Evolutionary conservation across 2,113 vertebrate genomes (phyloP).

Genomic region (Vicugna pacos): DNA sequence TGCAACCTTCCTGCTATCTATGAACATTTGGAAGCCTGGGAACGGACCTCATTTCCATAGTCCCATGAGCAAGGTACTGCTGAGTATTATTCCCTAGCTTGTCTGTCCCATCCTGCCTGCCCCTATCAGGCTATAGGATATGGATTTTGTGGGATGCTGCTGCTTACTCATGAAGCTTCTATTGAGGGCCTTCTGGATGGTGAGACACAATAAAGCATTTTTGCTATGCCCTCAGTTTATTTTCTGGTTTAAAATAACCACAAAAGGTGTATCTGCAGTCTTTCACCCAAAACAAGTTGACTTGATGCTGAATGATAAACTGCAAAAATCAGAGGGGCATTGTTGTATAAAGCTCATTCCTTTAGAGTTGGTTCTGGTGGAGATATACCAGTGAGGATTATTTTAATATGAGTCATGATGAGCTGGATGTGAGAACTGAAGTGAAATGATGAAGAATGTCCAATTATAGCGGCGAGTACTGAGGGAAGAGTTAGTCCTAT

Average conservation of each 20-base stretch:
- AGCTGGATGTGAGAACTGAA: background rate
- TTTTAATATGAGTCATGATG: background rate
- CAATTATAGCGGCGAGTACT: background rate
- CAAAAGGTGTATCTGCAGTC: background rate
- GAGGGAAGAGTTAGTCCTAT: background rate
- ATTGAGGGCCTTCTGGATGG: background rate
- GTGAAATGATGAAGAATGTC: background rate
- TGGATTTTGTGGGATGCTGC: background rate
- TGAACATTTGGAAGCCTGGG: background rate
- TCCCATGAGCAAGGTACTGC: background rate
- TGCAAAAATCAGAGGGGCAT: background rate
- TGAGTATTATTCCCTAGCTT: background rate
- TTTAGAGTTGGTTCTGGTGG: background rate
- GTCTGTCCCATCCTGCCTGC: no score
- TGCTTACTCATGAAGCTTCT: background rate
- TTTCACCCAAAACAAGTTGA: background rate
- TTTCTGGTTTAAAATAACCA: background rate
- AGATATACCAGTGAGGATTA: background rate
- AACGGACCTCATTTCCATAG: background rate
- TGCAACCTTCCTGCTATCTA: background rate
- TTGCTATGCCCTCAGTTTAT: background rate
- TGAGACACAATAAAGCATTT: background rate
- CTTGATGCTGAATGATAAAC: background rate
- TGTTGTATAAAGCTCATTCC: background rate
- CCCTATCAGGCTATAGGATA: background rate